These are phyloP conservation scores for Polyommatus iphigenia DNA, from an alignment of 2,888 invertebrate species.

Conservation along the genomic window DNA sequence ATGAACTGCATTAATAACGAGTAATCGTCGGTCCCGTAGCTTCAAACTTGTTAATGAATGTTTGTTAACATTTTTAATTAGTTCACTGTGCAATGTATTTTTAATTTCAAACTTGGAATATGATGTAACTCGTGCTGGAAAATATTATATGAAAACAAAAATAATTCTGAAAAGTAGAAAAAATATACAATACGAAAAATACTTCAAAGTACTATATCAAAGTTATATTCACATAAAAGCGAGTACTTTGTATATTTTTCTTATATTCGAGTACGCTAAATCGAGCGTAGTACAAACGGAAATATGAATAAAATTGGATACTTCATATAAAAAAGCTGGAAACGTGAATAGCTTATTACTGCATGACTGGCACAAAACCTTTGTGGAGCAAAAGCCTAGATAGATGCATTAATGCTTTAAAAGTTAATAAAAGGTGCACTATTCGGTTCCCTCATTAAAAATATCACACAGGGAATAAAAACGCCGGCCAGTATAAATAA, in stretches of 20 bases:
- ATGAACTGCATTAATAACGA: not conserved
- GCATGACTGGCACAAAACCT: slow-evolving; percentile 9
- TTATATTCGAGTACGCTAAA: slow-evolving; percentile 1
- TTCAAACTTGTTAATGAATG: not conserved
- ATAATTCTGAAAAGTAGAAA: not conserved
- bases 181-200: slow-evolving; percentile 1
- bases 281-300: slow-evolving; percentile 14
- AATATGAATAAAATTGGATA: slow-evolving; percentile 28
- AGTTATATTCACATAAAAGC: slow-evolving; percentile 6
- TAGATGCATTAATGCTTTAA: slow-evolving; percentile 61
- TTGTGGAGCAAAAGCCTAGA: slow-evolving; percentile 34
- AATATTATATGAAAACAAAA: not conserved
- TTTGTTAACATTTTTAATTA: not conserved
- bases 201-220: slow-evolving; percentile 6
- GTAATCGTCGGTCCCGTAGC: not conserved
- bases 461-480: slow-evolving; percentile 77
- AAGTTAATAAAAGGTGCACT: slow-evolving; percentile 70
- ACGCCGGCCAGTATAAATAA: slow-evolving; percentile 71
- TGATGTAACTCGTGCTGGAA: not conserved
- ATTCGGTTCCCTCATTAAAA: slow-evolving; percentile 77
- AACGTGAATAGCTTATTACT: slow-evolving; percentile 22
- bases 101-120: not conserved
- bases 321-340: not conserved
- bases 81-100: not conserved
- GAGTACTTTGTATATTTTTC: slow-evolving; percentile 12